A percentile compares a stretch with the other conserved stretches of the same genome.
Evolutionary conservation across 2,797 vertebrate genomes (phyloP).

Genomic region (Enteromius argenteus): DNA sequence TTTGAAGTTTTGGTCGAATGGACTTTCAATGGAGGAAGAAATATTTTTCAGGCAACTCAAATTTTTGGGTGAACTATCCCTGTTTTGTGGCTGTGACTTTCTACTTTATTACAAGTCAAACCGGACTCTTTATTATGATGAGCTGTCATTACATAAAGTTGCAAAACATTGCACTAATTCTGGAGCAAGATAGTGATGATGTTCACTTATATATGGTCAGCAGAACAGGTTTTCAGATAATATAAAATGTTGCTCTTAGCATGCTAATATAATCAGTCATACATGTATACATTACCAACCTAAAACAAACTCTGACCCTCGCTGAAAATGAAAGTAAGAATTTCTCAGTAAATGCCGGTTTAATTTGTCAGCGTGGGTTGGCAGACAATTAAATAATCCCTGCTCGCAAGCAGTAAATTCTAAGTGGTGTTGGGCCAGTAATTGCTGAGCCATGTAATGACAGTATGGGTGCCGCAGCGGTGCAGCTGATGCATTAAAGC

Average conservation of each 20-base stretch:
- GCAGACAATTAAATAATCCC: conserved; percentile 45
- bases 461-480: conserved; percentile 29
- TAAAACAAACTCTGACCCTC: conserved; percentile 6
- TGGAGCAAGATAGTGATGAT: conserved; percentile 12
- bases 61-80: background rate
- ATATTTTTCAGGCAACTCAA: background rate
- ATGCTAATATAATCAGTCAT: conserved; percentile 27
- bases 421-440: conserved; percentile 44
- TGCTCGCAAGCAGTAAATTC: conserved; percentile 8
- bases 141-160: conserved; percentile 1
- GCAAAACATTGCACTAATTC: background rate
- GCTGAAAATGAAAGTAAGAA: conserved; percentile 16
- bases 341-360: conserved; percentile 17
- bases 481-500: conserved; percentile 19
- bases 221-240: background rate
- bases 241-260: conserved; percentile 6
- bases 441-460: conserved; percentile 45
- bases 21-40: background rate
- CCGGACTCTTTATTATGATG: conserved; percentile 19
- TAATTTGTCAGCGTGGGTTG: conserved; percentile 44
- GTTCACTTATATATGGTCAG: conserved; percentile 6
- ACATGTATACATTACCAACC: conserved; percentile 8
- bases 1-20: background rate
- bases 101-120: conserved; percentile 12
- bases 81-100: conserved; percentile 64